Conservation (phyloP, 2,888 invertebrate genomes). For the Dermolepida albohirtum region DNA sequence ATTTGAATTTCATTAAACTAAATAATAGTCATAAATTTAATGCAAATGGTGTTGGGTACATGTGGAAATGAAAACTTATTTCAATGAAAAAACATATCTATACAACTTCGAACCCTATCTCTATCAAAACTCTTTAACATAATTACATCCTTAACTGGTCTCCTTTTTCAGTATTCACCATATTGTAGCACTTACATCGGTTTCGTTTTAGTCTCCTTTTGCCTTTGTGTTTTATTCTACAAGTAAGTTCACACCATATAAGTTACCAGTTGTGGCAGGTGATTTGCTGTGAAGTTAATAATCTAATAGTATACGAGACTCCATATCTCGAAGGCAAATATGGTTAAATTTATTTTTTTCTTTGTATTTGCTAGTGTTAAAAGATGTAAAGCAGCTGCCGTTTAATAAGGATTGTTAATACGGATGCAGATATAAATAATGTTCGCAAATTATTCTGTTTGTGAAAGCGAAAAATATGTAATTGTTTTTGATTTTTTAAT, state of each 20-base stretch:
- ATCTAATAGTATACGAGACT: conserved; percentile 43
- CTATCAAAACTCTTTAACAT: conserved; percentile 34
- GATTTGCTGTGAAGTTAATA: conserved; percentile 39
- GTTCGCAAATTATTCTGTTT: conserved; percentile 24
- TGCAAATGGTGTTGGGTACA: conserved; percentile 27
- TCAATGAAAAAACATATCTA: conserved; percentile 21
- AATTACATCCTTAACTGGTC: conserved; percentile 33
- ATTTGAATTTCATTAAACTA: conserved; percentile 35
- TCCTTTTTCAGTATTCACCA: conserved; percentile 23
- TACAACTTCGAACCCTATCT: conserved; percentile 18
- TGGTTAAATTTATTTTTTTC: conserved; percentile 37
- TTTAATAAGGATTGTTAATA: conserved; percentile 42
- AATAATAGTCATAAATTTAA: conserved; percentile 28
- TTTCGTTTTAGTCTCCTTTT: conserved; percentile 18
- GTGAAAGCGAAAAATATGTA: no score
- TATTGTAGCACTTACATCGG: conserved; percentile 21
- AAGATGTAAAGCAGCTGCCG: conserved; percentile 37
- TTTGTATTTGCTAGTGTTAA: conserved; percentile 26
- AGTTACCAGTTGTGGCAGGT: conserved; percentile 40
- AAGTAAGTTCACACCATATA: conserved; percentile 40
- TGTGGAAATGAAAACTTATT: conserved; percentile 16
- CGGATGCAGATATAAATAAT: conserved; percentile 25
- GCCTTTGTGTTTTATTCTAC: conserved; percentile 31
- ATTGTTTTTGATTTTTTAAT: no score
- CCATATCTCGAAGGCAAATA: conserved; percentile 42